Conservation (phyloP, 2,888 invertebrate species). For the Aspidiotus destructor region DNA sequence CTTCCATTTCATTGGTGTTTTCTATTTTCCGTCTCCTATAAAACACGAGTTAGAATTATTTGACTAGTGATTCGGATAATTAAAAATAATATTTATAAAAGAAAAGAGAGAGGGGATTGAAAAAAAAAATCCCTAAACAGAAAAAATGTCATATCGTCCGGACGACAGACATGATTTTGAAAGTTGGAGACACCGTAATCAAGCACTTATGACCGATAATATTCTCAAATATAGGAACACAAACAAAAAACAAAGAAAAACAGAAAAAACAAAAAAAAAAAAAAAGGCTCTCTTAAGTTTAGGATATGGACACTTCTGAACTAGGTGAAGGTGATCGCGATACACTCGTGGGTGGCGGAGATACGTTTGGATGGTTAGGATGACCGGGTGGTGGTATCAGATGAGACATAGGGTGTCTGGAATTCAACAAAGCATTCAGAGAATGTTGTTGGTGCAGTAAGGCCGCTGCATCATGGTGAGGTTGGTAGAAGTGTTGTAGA, state of each 20-base stretch:
- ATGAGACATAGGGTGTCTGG: conserved; percentile 29
- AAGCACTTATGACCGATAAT: background rate
- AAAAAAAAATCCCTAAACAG: too few relatives aligned
- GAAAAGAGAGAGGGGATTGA: too few relatives aligned
- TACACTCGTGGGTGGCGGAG: conserved; percentile 26
- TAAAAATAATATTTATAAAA: too few relatives aligned
- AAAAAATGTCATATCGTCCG: too few relatives aligned
- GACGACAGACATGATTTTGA: too few relatives aligned
- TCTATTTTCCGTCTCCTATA: too few relatives aligned
- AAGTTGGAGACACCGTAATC: too few relatives aligned
- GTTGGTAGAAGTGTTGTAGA: conserved; percentile 48
- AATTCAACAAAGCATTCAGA: conserved; percentile 21
- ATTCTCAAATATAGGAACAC: conserved; percentile 3
- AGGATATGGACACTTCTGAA: conserved; percentile 26
- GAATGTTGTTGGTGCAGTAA: conserved; percentile 32
- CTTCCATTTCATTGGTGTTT: too few relatives aligned
- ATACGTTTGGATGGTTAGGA: conserved; percentile 24
- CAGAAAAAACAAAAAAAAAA: conserved; percentile 2
- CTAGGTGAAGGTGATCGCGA: conserved; percentile 31
- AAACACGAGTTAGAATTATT: too few relatives aligned
- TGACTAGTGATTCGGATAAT: too few relatives aligned
- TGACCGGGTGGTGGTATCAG: conserved; percentile 21
- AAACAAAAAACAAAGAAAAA: conserved; percentile 7
- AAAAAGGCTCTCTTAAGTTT: background rate
- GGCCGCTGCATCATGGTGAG: conserved; percentile 42